Conservation (phyloP, 2,888 invertebrate species). For the Anticlea derivata region DNA sequence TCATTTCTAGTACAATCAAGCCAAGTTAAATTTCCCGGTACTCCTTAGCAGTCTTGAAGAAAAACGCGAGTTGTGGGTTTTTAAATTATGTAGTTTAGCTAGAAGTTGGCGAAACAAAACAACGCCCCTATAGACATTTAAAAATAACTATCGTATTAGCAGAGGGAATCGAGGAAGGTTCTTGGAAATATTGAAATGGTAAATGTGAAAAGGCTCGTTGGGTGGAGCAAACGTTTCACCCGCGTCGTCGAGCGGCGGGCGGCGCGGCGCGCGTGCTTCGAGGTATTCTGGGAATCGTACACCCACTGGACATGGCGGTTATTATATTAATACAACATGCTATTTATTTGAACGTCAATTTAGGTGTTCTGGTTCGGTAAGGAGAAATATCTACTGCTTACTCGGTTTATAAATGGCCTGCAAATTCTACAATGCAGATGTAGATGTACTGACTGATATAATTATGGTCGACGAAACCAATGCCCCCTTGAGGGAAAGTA, state of each 20-base stretch:
- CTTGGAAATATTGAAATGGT: constrained; percentile 69
- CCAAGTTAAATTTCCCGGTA: constrained; percentile 41
- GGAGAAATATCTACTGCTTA: not conserved
- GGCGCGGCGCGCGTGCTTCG: constrained; percentile 68
- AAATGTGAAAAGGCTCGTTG: constrained; percentile 66
- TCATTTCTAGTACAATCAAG: constrained; percentile 36
- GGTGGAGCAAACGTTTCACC: constrained; percentile 39
- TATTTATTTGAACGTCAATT: constrained; percentile 12
- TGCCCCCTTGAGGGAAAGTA: no score
- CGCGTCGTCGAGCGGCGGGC: constrained; percentile 37
- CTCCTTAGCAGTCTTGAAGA: constrained; percentile 41
- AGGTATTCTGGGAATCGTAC: constrained; percentile 70
- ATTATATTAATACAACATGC: constrained; percentile 36
- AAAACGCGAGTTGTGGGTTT: constrained; percentile 41
- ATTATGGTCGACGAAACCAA: no score
- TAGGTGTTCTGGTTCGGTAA: constrained; percentile 6
- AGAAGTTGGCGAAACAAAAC: constrained; percentile 41
- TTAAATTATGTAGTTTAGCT: constrained; percentile 40
- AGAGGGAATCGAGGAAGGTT: constrained; percentile 56
- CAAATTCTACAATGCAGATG: no score
- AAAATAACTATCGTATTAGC: constrained; percentile 48
- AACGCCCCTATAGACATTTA: constrained; percentile 43
- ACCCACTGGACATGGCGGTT: constrained; percentile 55
- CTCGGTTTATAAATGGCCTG: no score
- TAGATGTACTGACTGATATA: no score